These are phyloP conservation scores for Tychaedon coryphoeus DNA, from an alignment of 2,113 vertebrate genomes.

Conservation along the genomic window DNA sequence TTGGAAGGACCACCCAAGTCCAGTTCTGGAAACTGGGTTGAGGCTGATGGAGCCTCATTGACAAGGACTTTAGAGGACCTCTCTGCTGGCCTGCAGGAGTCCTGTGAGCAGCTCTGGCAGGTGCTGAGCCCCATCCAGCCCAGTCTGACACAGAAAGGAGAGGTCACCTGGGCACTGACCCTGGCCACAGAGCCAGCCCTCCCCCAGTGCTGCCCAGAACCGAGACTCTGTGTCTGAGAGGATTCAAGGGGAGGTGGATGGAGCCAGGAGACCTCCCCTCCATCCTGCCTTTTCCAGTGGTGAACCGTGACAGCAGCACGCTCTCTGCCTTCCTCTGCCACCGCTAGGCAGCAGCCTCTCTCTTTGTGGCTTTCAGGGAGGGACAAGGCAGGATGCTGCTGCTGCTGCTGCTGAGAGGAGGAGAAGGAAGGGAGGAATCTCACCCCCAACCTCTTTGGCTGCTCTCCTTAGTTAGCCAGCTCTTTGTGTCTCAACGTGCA, in stretches of 20 bases:
- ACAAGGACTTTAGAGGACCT: neutral
- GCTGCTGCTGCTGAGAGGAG: neutral
- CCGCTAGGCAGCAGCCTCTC: constrained; percentile 50
- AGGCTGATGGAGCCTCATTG: neutral
- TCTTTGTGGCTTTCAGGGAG: neutral
- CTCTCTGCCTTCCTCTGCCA: neutral
- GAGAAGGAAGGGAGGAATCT: neutral
- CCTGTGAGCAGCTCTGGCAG: neutral
- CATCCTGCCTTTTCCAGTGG: rapidly evolving
- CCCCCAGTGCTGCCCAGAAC: rapidly evolving
- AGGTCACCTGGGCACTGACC: neutral
- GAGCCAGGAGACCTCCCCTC: neutral
- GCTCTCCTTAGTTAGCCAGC: neutral
- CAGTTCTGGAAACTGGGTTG: neutral
- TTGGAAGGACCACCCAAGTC: neutral
- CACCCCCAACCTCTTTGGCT: neutral
- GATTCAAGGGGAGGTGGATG: neutral
- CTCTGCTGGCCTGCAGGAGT: neutral
- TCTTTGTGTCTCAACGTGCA: neutral
- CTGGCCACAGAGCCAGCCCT: neutral
- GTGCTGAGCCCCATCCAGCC: neutral
- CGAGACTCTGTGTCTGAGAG: neutral
- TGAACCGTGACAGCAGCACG: rapidly evolving
- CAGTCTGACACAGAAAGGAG: neutral
- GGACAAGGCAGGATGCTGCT: neutral